Conservation (phyloP, 2,888 invertebrate species). For the Hydropsyche betteni region DNA sequence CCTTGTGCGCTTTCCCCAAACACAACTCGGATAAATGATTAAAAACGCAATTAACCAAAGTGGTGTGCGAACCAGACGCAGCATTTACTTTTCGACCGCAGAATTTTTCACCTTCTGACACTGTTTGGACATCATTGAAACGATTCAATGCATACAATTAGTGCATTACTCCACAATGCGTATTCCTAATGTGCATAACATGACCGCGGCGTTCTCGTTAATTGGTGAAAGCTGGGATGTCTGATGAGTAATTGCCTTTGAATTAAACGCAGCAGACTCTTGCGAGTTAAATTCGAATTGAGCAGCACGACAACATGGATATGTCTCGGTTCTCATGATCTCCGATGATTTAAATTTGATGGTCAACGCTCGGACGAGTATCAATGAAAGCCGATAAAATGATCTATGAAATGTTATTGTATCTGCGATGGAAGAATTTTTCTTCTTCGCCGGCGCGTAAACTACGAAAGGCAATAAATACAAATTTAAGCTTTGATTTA, state of each 20-base stretch:
- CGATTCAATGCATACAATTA: too few relatives aligned
- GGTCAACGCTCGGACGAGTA: neutral
- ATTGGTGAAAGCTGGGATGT: conserved; percentile 25
- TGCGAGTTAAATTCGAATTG: conserved; percentile 24
- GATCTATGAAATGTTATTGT: neutral
- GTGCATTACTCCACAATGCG: too few relatives aligned
- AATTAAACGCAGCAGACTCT: conserved; percentile 28
- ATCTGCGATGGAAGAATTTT: neutral
- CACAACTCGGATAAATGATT: too few relatives aligned
- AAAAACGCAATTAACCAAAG: too few relatives aligned
- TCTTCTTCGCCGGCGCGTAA: neutral
- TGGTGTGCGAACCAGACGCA: too few relatives aligned
- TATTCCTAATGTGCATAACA: neutral
- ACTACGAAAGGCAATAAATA: conserved; percentile 9
- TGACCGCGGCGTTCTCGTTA: conserved; percentile 6
- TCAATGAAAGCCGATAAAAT: neutral
- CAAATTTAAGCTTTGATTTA: conserved; percentile 14
- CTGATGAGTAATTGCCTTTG: conserved; percentile 31
- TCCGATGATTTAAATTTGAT: conserved; percentile 9
- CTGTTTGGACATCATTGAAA: too few relatives aligned
- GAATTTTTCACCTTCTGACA: too few relatives aligned
- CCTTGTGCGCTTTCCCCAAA: too few relatives aligned
- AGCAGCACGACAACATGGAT: conserved; percentile 2
- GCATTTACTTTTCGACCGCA: too few relatives aligned
- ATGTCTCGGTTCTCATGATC: conserved; percentile 20